Conservation (phyloP, 2,888 invertebrate genomes). For the Aphidius colemani region DNA sequence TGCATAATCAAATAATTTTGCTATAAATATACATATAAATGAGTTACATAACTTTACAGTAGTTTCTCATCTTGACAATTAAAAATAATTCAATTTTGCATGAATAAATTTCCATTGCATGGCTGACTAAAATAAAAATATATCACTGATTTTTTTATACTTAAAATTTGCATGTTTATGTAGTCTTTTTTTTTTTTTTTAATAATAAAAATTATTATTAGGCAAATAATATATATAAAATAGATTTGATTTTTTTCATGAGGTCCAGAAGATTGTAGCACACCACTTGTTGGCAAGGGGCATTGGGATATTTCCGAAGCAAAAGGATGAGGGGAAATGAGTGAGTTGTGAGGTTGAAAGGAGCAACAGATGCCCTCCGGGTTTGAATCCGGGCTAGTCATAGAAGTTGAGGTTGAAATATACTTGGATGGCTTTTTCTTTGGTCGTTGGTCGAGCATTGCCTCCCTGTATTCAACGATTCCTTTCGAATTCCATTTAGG, state of each 20-base stretch:
- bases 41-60: no score
- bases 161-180: no score
- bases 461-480: constrained; percentile 11
- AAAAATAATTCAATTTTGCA: no score
- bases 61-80: no score
- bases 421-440: constrained; percentile 11
- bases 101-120: no score
- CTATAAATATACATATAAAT: no score
- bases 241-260: background rate
- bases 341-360: constrained; percentile 10
- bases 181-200: background rate
- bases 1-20: no score
- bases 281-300: constrained; percentile 38
- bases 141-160: no score
- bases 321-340: constrained; percentile 18
- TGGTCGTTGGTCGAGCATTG: constrained; percentile 21
- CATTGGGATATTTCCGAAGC: constrained; percentile 5
- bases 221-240: no score
- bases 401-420: constrained; percentile 12
- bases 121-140: no score
- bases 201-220: no score
- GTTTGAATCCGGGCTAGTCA: constrained; percentile 25
- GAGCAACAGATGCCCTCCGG: constrained; percentile 35
- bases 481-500: constrained; percentile 11
- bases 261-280: constrained; percentile 19